These are phyloP conservation scores for Gymnothorax reevesii DNA, from an alignment of 2,797 vertebrate species.

Conservation along the genomic window DNA sequence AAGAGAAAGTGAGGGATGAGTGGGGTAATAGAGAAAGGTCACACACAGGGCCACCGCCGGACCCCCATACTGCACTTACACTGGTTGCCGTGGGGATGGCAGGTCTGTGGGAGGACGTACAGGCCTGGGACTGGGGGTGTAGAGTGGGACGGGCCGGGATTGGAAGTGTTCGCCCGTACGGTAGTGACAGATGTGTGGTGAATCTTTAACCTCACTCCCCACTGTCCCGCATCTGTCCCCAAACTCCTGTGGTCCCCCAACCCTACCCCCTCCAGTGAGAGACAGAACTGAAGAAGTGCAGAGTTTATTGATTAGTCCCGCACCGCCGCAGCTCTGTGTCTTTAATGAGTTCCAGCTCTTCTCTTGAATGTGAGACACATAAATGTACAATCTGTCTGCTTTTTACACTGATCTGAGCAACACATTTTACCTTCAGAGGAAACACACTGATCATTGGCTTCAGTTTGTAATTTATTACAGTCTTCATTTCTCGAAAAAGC, in stretches of 20 bases:
- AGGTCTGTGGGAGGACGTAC: constrained; percentile 48
- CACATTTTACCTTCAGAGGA: constrained; percentile 44
- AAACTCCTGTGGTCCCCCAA: constrained; percentile 45
- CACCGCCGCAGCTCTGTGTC: constrained; percentile 55
- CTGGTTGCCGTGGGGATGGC: constrained; percentile 41
- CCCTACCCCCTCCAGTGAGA: constrained; percentile 46
- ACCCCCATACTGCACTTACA: neutral
- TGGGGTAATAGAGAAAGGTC: neutral
- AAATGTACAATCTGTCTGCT: constrained; percentile 10
- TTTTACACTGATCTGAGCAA: constrained; percentile 29
- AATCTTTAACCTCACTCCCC: constrained; percentile 75
- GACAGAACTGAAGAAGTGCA: constrained; percentile 52
- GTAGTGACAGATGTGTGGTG: constrained; percentile 79
- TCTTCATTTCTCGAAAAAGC: neutral
- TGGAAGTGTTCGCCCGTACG: neutral
- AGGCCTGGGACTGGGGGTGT: constrained; percentile 49
- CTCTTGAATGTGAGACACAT: constrained; percentile 43
- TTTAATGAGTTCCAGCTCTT: constrained; percentile 70
- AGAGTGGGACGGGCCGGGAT: constrained; percentile 45
- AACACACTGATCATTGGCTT: neutral
- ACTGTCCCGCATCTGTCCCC: constrained; percentile 75
- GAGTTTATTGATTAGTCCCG: constrained; percentile 76
- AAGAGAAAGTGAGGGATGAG: constrained; percentile 46
- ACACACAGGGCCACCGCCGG: neutral
- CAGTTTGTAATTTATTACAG: neutral